Conservation (phyloP, 2,888 invertebrate genomes). For the Tricholauxania praeusta region DNA sequence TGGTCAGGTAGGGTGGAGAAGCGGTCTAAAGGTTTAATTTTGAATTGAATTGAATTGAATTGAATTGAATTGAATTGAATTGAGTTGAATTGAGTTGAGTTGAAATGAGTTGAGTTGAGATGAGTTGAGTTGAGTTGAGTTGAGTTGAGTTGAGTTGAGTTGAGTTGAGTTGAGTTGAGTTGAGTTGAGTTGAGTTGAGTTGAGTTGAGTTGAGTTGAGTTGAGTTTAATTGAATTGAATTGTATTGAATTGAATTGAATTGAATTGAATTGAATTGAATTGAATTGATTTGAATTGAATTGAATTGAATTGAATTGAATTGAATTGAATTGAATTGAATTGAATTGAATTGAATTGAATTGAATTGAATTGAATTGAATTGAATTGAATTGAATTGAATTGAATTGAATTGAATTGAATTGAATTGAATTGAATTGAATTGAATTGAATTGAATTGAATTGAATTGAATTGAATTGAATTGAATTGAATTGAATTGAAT, state of each 20-base stretch:
- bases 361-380: too few species aligned
- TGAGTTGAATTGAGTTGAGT: slow-evolving; percentile 20
- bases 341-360: background rate
- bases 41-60: slow-evolving; percentile 28
- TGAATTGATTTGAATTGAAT: slow-evolving; percentile 24
- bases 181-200: slow-evolving; percentile 33
- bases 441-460: too few species aligned
- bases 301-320: slow-evolving; percentile 23
- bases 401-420: background rate
- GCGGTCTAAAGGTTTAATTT: slow-evolving; percentile 20
- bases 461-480: too few species aligned
- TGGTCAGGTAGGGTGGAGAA: background rate
- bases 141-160: slow-evolving; percentile 26
- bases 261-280: slow-evolving; percentile 26
- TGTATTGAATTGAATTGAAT: slow-evolving; percentile 35
- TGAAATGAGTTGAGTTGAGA: background rate
- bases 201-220: slow-evolving; percentile 32
- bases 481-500: background rate
- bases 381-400: background rate
- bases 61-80: slow-evolving; percentile 28
- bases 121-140: slow-evolving; percentile 27
- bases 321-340: slow-evolving; percentile 10
- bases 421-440: too few species aligned
- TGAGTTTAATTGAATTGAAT: slow-evolving; percentile 34
- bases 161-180: slow-evolving; percentile 30